Percentiles rank a stretch among this genome's conserved stretches.
These are phyloP conservation scores for Plestiodon gilberti DNA, from an alignment of 2,113 vertebrate species.

Conservation along the genomic window DNA sequence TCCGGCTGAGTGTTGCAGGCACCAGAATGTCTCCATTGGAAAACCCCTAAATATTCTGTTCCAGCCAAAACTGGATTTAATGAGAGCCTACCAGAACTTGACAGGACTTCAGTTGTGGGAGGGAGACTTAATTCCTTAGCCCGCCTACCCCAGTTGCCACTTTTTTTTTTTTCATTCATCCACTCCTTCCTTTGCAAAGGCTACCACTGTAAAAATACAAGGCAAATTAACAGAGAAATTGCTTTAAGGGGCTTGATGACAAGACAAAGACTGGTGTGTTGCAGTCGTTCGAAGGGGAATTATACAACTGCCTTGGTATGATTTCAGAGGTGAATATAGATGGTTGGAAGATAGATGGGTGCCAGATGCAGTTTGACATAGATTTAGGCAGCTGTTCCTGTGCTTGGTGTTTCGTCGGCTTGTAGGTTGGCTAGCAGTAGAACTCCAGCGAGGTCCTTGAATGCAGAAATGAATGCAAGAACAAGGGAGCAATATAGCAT, in stretches of 20 bases:
- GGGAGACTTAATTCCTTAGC: slow-evolving; percentile 22
- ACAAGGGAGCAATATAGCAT: slow-evolving; percentile 72
- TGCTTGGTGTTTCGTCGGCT: slow-evolving; percentile 74
- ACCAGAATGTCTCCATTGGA: slow-evolving; percentile 78
- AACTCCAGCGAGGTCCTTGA: slow-evolving; percentile 60
- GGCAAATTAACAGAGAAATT: slow-evolving; percentile 71
- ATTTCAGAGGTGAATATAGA: slow-evolving; percentile 80
- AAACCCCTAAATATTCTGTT: slow-evolving; percentile 72
- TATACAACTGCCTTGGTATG: slow-evolving; percentile 68
- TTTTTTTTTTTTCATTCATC: slow-evolving; percentile 39
- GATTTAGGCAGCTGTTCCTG: slow-evolving; percentile 79
- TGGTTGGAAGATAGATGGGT: slow-evolving; percentile 82
- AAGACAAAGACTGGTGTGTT: slow-evolving; percentile 79
- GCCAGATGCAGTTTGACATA: slow-evolving; percentile 82
- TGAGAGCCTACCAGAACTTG: slow-evolving; percentile 70
- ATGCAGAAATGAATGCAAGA: slow-evolving; percentile 56
- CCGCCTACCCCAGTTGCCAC: not conserved
- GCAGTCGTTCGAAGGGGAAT: slow-evolving; percentile 66
- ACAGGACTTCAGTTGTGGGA: slow-evolving; percentile 50
- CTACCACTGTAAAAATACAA: slow-evolving; percentile 60
- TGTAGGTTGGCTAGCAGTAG: slow-evolving; percentile 62
- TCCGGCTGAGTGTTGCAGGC: slow-evolving; percentile 73
- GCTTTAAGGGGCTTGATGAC: slow-evolving; percentile 67
- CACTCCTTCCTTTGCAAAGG: slow-evolving; percentile 44
- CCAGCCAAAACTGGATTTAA: slow-evolving; percentile 74